Evolutionary conservation across 1,140 invertebrate species (phyloP).

Genomic region (Drosophila rufa): DNA sequence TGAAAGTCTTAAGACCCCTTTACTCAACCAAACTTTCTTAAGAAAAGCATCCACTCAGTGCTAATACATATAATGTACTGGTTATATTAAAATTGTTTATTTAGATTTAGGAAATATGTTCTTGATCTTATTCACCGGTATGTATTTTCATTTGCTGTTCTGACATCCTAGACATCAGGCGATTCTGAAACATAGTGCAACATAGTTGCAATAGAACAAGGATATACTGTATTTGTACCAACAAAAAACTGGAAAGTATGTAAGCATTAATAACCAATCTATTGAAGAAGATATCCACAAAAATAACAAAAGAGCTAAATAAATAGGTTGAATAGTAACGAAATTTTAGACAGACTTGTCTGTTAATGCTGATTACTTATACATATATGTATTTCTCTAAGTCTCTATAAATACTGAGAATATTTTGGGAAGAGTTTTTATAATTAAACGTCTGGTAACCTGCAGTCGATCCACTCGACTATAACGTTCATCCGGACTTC

Average conservation of each 20-base stretch:
- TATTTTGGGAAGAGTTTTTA: neutral
- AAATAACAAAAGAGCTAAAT: no score
- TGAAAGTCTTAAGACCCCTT: neutral
- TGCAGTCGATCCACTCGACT: constrained; percentile 1
- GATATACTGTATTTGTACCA: constrained; percentile 24
- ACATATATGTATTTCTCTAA: no score
- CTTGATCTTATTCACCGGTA: neutral
- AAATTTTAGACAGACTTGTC: no score
- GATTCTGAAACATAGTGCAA: constrained; percentile 16
- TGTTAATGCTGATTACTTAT: no score
- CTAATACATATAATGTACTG: neutral
- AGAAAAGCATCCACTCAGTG: neutral
- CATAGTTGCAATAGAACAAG: neutral
- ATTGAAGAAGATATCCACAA: no score
- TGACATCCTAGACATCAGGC: neutral
- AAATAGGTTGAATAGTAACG: no score
- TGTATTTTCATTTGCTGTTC: neutral
- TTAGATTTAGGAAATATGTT: neutral
- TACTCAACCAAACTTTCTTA: no score
- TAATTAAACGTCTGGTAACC: neutral
- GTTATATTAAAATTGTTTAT: neutral
- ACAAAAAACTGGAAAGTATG: neutral
- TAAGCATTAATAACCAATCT: neutral
- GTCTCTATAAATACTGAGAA: neutral
- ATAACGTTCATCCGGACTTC: constrained; percentile 2